Evolutionary conservation across 2,113 vertebrate genomes (phyloP), one percentile per base, ranked within the genome.

Genomic region (Macrotis lagotis): DNA sequence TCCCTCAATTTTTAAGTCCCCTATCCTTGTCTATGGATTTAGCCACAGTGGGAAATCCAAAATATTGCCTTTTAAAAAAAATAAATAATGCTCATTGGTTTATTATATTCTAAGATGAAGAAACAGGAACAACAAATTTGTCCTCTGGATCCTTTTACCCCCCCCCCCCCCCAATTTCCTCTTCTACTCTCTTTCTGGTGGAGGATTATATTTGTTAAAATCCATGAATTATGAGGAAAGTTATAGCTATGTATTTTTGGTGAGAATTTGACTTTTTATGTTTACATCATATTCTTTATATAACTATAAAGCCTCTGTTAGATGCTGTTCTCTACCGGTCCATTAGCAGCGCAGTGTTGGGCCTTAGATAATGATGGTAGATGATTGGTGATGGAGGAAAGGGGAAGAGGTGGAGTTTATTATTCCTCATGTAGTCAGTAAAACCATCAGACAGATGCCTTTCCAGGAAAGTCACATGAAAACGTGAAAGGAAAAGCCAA

Each of bases 381-480:
- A 88, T 94, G 83, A 11, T 91, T 97, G 97, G 97, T 98, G 97
- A 97, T 97, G 97, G 97, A 98, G 98, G 97, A 97, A 96, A 97
- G 96, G 96, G 97, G 98, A 98, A 98, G 98, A 98, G 98, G 98
- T 97, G 98, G 98, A 98, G 98, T 97, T 98, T 98, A 93, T 92
- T 92, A 96, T 97, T 97, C 95, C 95, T 92, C 96, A 90, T 89
- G 97, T 98, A 98, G 97, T 97, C 98, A 96, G 96, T 88, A 97
- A 93, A 97, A 93, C 97, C 83, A 91, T 95, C 97, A 1, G 53
- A 97, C 98, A 95, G 94, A 97, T 98, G 96, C 97, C 90, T 98
- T 95, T 94, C 96, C 96, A 91, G 97, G 97, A 95, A 97, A 94
- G 94, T 91, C 11, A 50, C 97, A 93, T 95, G 59, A 97, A 93